Evolutionary conservation across 2,113 vertebrate species (phyloP).

Genomic region (Papio anubis): DNA sequence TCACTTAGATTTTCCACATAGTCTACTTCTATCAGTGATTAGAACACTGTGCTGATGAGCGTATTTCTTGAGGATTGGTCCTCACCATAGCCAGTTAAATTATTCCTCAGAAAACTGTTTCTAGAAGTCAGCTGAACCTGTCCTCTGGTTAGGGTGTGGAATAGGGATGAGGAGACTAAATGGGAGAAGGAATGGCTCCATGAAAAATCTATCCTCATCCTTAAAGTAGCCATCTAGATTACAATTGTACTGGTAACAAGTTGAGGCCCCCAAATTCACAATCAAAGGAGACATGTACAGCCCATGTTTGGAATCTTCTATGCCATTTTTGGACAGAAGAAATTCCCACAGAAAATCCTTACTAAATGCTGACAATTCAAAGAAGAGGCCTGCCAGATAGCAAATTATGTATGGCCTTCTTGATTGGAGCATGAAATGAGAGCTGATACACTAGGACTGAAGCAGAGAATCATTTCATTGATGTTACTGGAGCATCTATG

Average conservation of each 20-base stretch:
- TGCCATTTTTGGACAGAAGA: constrained; percentile 27
- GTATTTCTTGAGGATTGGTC: background rate
- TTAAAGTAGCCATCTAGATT: background rate
- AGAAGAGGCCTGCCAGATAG: constrained; percentile 12
- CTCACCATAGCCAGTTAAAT: background rate
- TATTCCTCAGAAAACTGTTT: background rate
- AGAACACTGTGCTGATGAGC: background rate
- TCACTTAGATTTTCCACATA: background rate
- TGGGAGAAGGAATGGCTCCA: background rate
- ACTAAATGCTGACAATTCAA: background rate
- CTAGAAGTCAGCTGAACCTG: background rate
- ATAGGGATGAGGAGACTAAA: background rate
- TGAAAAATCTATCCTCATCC: background rate
- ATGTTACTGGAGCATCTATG: background rate
- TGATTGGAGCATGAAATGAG: background rate
- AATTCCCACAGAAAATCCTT: constrained; percentile 20
- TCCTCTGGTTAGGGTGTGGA: background rate
- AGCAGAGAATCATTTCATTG: background rate
- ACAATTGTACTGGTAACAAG: background rate
- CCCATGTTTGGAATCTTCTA: background rate
- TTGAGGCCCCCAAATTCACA: background rate
- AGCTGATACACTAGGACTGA: background rate
- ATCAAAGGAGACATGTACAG: background rate
- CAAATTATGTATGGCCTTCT: background rate
- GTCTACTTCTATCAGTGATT: background rate